Conservation (phyloP, 2,113 vertebrate genomes). For the Callipepla californica region DNA sequence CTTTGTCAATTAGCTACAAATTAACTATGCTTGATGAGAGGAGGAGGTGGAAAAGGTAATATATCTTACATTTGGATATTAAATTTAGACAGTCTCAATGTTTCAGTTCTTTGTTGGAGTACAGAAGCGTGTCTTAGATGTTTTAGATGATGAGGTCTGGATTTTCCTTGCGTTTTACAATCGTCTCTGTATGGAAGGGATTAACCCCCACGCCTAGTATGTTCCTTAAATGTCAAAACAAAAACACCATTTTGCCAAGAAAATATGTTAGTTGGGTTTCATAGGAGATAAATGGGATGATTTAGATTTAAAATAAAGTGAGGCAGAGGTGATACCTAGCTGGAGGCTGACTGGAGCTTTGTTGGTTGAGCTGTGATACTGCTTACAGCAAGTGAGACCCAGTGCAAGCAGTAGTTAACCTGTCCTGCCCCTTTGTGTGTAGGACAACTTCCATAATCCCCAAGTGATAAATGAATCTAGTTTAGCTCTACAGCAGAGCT, state of each 20-base stretch:
- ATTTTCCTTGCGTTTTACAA: neutral
- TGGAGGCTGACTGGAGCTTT: neutral
- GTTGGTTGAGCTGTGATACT: neutral
- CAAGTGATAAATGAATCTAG: neutral
- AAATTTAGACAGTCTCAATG: neutral
- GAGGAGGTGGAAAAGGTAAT: neutral
- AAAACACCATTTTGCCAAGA: neutral
- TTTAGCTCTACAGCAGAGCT: neutral
- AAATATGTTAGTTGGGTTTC: neutral
- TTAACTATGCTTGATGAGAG: neutral
- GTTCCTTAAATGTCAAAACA: neutral
- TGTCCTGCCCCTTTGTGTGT: neutral
- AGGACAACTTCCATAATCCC: neutral
- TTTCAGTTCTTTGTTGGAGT: neutral
- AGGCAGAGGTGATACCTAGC: neutral
- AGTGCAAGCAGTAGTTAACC: constrained; percentile 21
- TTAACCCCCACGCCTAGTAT: neutral
- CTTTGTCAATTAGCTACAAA: neutral
- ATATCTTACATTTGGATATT: neutral
- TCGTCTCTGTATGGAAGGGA: neutral
- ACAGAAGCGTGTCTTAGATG: neutral
- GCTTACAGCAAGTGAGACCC: neutral
- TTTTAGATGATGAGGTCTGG: neutral
- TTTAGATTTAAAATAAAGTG: neutral
- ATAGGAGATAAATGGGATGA: neutral